These are phyloP conservation scores for Pogonophryne albipinna DNA, from an alignment of 2,797 vertebrate species.

Conservation along the genomic window DNA sequence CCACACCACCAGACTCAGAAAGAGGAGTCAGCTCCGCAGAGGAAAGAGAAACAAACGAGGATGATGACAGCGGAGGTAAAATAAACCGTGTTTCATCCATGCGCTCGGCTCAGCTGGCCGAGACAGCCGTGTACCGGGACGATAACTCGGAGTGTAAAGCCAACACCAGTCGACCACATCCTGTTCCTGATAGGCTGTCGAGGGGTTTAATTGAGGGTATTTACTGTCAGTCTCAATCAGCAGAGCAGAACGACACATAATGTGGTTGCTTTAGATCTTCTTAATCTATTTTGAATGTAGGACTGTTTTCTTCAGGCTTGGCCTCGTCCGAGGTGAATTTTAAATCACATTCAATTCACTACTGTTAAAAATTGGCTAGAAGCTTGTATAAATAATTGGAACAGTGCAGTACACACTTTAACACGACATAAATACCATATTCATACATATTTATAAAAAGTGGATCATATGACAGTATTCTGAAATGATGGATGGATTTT, in stretches of 20 bases:
- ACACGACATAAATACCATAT: constrained; percentile 29
- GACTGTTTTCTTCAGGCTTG: constrained; percentile 28
- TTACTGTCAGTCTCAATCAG: constrained; percentile 73
- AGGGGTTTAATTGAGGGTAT: constrained; percentile 64
- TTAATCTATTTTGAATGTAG: constrained; percentile 36
- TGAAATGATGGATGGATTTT: constrained; percentile 7
- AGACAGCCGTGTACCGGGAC: constrained; percentile 41
- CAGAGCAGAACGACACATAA: constrained; percentile 37
- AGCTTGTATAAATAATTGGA: constrained; percentile 54
- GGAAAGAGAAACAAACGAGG: constrained; percentile 74
- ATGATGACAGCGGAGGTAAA: constrained; percentile 71
- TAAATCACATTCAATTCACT: constrained; percentile 29
- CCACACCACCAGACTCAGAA: constrained; percentile 39
- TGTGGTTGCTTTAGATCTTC: constrained; percentile 32
- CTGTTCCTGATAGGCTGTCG: constrained; percentile 54
- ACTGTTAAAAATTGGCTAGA: constrained; percentile 18
- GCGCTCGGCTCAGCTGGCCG: constrained; percentile 41
- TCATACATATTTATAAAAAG: constrained; percentile 47
- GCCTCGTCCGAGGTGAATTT: not conserved
- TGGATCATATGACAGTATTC: constrained; percentile 28
- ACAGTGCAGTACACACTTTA: constrained; percentile 24
- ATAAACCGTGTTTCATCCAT: constrained; percentile 69
- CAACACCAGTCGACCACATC: constrained; percentile 65
- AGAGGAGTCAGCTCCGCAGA: constrained; percentile 49
- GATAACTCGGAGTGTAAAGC: constrained; percentile 52